A percentile compares a stretch with the other conserved stretches of the same genome.
phyloP scores from a whole-genome alignment of 2,797 vertebrate genomes.

The Florisuga fusca region DNA sequence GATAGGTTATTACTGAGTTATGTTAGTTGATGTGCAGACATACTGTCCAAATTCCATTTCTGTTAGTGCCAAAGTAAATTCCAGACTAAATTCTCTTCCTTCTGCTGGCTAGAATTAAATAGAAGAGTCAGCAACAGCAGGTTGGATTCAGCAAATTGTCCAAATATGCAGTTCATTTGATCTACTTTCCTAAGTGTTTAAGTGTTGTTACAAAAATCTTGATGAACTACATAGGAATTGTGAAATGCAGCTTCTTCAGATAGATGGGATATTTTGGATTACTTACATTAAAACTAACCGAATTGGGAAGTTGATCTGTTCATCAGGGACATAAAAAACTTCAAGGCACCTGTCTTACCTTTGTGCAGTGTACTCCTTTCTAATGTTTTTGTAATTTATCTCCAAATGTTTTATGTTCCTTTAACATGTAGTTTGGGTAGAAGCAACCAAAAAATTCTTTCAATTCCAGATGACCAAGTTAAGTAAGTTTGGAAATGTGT shows the following conservation, averaged over 20 bases:
- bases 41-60: neutral
- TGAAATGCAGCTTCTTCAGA: neutral
- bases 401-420: neutral
- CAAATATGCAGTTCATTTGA: neutral
- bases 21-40: neutral
- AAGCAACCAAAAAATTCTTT: neutral
- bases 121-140: neutral
- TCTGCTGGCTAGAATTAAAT: neutral
- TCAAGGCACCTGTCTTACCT: rapidly evolving
- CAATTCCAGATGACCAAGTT: neutral
- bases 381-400: neutral
- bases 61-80: neutral
- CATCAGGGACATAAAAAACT: neutral
- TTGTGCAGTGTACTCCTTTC: neutral
- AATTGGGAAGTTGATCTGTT: neutral
- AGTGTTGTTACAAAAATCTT: neutral
- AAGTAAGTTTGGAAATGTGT: neutral
- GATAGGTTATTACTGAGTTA: neutral
- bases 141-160: neutral
- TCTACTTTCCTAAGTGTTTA: neutral
- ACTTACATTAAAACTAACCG: neutral
- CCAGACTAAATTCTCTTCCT: neutral
- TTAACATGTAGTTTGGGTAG: neutral
- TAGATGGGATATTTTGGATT: neutral
- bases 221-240: neutral